phyloP scores from a whole-genome alignment of 2,797 vertebrate species.

The Avahi laniger region DNA sequence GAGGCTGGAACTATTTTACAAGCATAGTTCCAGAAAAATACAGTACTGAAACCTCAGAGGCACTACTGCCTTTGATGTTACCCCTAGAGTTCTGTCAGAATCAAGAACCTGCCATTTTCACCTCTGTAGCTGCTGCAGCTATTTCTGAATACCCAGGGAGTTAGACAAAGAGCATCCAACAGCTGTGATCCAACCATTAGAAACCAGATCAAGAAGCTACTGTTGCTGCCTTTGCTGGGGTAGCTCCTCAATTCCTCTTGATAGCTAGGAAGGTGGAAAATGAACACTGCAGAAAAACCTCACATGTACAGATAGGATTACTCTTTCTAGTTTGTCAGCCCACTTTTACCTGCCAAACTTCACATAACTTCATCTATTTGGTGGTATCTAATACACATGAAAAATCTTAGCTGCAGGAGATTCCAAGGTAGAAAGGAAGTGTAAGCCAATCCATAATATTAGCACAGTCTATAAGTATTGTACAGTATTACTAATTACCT shows the following conservation, averaged over 20 bases:
- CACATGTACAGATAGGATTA: neutral
- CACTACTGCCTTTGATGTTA: neutral
- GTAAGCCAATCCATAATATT: neutral
- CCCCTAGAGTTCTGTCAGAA: neutral
- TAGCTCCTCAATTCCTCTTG: neutral
- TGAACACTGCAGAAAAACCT: neutral
- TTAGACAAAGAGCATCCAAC: neutral
- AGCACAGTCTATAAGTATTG: neutral
- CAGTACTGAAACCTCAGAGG: neutral
- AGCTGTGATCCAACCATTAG: neutral
- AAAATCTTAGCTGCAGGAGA: neutral
- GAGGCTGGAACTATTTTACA: neutral
- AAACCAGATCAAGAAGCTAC: neutral
- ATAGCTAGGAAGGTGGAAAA: neutral
- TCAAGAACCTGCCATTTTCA: neutral
- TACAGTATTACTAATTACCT: neutral
- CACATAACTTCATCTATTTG: neutral
- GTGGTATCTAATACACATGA: neutral
- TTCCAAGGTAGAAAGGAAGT: neutral
- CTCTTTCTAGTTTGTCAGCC: neutral
- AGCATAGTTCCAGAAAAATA: slow-evolving; percentile 18
- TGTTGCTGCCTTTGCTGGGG: neutral
- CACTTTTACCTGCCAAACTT: neutral
- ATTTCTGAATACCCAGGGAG: neutral
- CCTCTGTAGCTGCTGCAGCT: neutral